Conservation (phyloP, 2,888 invertebrate genomes). For the Diplazon laetatorius region DNA sequence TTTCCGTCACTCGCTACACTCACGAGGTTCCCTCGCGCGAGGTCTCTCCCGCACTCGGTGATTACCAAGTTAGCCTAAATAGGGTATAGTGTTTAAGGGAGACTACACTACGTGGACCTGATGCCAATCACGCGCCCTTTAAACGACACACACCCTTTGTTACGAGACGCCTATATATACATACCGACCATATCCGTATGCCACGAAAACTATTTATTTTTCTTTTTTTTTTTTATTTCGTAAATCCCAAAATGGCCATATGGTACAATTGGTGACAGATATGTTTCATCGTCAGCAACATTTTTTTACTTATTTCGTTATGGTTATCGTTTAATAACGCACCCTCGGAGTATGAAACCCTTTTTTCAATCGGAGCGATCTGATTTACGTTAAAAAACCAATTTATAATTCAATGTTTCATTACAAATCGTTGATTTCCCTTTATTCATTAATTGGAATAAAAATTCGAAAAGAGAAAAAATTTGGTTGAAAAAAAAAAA, state of each 20-base stretch:
- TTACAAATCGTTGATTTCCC: too few relatives aligned
- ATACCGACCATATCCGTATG: constrained; percentile 14
- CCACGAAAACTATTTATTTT: background rate
- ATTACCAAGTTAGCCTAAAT: constrained; percentile 81
- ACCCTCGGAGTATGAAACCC: background rate
- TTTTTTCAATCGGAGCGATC: too few relatives aligned
- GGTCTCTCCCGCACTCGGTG: constrained; percentile 76
- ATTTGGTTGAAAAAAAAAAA: too few relatives aligned
- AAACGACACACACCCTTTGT: constrained; percentile 35
- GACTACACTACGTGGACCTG: constrained; percentile 41
- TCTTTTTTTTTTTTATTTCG: background rate
- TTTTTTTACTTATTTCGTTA: background rate
- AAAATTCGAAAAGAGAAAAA: too few relatives aligned
- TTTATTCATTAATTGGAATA: too few relatives aligned
- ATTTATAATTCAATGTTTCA: too few relatives aligned
- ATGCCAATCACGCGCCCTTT: constrained; percentile 61
- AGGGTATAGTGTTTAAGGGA: constrained; percentile 80
- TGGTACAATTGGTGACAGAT: background rate
- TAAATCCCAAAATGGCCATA: background rate
- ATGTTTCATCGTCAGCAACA: too few relatives aligned
- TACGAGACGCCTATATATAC: constrained; percentile 1
- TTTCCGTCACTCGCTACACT: constrained; percentile 43
- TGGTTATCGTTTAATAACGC: background rate
- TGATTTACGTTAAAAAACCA: too few relatives aligned
- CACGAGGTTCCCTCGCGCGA: constrained; percentile 65